Evolutionary conservation across 2,888 invertebrate genomes (phyloP).

Genomic region (Machimus atricapillus): DNA sequence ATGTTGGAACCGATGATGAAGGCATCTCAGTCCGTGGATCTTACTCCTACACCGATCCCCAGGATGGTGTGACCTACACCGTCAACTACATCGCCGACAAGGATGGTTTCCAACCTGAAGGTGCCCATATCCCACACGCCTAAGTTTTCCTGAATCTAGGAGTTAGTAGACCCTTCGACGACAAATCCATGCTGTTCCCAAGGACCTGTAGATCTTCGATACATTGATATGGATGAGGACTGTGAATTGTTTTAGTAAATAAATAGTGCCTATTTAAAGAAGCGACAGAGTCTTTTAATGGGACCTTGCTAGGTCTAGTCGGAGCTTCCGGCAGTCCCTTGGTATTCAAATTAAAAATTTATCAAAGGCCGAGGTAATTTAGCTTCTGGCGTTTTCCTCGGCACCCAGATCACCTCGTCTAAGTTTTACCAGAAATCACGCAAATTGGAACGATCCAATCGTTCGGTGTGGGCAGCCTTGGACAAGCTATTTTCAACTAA

Average conservation of each 20-base stretch:
- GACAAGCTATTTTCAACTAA: neutral
- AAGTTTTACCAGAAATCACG: neutral
- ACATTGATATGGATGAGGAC: constrained; percentile 32
- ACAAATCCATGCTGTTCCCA: constrained; percentile 23
- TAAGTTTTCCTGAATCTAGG: constrained; percentile 46
- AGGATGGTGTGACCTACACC: constrained; percentile 67
- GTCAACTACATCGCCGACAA: constrained; percentile 63
- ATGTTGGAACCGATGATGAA: constrained; percentile 66
- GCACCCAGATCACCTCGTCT: neutral
- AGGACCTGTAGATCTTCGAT: constrained; percentile 6
- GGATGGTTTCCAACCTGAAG: constrained; percentile 63
- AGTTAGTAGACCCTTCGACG: neutral
- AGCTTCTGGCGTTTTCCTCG: neutral
- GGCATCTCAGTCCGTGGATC: constrained; percentile 64
- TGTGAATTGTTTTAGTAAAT: constrained; percentile 39
- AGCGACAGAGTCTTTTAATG: constrained; percentile 17
- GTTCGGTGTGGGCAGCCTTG: neutral
- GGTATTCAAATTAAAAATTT: neutral
- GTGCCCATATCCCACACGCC: constrained; percentile 63
- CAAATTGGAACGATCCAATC: constrained; percentile 9
- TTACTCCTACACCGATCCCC: constrained; percentile 64
- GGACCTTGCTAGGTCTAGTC: neutral
- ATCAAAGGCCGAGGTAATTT: neutral
- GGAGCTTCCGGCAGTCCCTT: neutral
- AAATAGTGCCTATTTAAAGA: constrained; percentile 32